Conservation (phyloP, 1,140 invertebrate species). For the Temnothorax longispinosus region DNA sequence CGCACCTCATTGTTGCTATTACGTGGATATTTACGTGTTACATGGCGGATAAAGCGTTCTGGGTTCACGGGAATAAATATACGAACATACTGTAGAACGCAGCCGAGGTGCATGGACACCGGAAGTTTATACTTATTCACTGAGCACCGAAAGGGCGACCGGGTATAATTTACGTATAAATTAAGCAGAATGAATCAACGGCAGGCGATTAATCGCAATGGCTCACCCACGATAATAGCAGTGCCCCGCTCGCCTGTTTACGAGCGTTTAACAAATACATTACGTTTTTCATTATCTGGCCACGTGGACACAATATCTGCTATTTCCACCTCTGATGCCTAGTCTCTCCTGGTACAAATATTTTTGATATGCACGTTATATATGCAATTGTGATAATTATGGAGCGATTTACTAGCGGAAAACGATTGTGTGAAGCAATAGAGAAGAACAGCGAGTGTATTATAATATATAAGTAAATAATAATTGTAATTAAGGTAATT, state of each 20-base stretch:
- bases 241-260: slow-evolving; percentile 75
- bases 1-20: background rate
- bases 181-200: slow-evolving; percentile 79
- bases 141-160: slow-evolving; percentile 82
- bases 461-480: background rate
- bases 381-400: slow-evolving; percentile 1
- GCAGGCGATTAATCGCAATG: slow-evolving; percentile 82
- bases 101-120: slow-evolving; percentile 77
- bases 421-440: background rate
- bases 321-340: slow-evolving; percentile 53
- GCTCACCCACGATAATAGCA: slow-evolving; percentile 75
- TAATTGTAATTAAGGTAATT: background rate
- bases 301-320: slow-evolving; percentile 79
- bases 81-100: slow-evolving; percentile 47
- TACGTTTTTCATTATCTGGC: slow-evolving; percentile 81
- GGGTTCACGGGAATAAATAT: background rate
- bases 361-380: background rate
- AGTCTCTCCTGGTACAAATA: slow-evolving; percentile 62
- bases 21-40: slow-evolving; percentile 7
- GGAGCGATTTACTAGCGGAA: background rate
- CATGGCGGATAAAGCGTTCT: slow-evolving; percentile 1
- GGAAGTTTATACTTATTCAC: slow-evolving; percentile 85
- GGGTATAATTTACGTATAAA: slow-evolving; percentile 80
- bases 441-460: background rate
- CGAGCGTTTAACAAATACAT: slow-evolving; percentile 78